A percentile compares a stretch with the other conserved stretches of the same genome.
phyloP scores from a whole-genome alignment of 2,888 invertebrate genomes.

The Dryocosmus kuriphilus region DNA sequence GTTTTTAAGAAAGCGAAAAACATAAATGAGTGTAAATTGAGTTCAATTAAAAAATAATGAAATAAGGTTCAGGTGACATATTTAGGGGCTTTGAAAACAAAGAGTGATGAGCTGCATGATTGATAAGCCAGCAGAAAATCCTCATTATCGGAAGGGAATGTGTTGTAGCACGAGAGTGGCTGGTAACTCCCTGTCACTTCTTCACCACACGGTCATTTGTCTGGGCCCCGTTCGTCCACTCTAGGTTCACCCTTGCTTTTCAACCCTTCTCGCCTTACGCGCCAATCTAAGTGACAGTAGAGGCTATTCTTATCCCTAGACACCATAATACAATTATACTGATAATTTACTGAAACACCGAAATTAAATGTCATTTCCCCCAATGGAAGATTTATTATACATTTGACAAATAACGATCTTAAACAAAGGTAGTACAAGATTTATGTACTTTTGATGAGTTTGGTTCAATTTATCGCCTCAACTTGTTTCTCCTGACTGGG shows the following conservation, averaged over 20 bases:
- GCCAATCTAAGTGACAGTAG: conserved; percentile 44
- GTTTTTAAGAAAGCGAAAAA: not conserved
- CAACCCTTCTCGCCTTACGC: conserved; percentile 49
- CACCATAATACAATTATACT: conserved; percentile 23
- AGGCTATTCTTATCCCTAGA: conserved; percentile 33
- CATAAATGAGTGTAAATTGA: too few species aligned
- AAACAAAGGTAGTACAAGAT: too few species aligned
- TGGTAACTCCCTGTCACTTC: conserved; percentile 66
- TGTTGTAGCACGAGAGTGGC: conserved; percentile 46
- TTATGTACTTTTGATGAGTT: too few species aligned
- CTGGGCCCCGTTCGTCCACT: conserved; percentile 65
- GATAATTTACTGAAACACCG: conserved; percentile 8
- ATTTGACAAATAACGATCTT: too few species aligned
- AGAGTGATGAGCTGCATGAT: conserved; percentile 41
- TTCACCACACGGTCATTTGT: conserved; percentile 74
- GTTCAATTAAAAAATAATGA: too few species aligned
- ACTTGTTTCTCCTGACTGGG: conserved; percentile 8
- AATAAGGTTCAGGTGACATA: too few species aligned
- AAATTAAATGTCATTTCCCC: not conserved
- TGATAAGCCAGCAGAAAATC: conserved; percentile 57
- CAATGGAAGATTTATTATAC: not conserved
- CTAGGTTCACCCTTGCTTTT: conserved; percentile 50
- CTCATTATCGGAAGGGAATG: conserved; percentile 55
- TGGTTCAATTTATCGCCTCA: conserved; percentile 14
- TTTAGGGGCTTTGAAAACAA: not conserved